These are phyloP conservation scores for Aelia acuminata DNA, from an alignment of 2,888 invertebrate genomes.

Conservation along the genomic window DNA sequence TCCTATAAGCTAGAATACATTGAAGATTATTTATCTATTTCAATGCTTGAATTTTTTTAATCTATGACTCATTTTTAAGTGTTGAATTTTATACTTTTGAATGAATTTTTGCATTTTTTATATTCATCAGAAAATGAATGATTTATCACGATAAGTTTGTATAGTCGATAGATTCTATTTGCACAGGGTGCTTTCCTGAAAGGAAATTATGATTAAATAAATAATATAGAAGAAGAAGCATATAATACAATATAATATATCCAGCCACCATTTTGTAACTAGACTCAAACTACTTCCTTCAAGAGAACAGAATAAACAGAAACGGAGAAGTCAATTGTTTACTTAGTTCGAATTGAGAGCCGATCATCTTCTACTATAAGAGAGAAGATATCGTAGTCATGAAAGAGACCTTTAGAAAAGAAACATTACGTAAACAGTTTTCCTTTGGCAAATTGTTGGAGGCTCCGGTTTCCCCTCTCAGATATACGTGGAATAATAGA, in stretches of 20 bases:
- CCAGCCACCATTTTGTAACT: not conserved
- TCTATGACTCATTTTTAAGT: too few species aligned
- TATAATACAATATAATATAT: not conserved
- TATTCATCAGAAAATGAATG: too few species aligned
- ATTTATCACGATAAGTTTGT: too few species aligned
- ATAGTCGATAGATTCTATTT: too few species aligned
- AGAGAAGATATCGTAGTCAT: not conserved
- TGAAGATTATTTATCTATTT: too few species aligned
- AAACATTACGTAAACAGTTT: constrained; percentile 40
- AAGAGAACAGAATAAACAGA: not conserved
- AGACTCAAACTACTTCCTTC: not conserved
- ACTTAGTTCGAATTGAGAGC: not conserved
- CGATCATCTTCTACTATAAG: not conserved
- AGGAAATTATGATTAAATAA: too few species aligned
- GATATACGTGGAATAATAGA: constrained; percentile 22
- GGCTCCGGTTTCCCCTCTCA: not conserved
- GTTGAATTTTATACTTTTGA: too few species aligned
- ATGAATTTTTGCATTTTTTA: too few species aligned
- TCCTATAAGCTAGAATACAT: too few species aligned
- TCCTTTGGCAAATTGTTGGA: constrained; percentile 40
- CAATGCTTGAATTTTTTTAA: too few species aligned
- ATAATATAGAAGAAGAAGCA: too few species aligned
- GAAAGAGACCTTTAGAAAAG: not conserved
- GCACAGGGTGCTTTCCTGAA: too few species aligned
- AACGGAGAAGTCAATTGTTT: not conserved